Evolutionary conservation across 64 coral and sea anemone genomes (phyloP).

Genomic region (Porites australiensis): DNA sequence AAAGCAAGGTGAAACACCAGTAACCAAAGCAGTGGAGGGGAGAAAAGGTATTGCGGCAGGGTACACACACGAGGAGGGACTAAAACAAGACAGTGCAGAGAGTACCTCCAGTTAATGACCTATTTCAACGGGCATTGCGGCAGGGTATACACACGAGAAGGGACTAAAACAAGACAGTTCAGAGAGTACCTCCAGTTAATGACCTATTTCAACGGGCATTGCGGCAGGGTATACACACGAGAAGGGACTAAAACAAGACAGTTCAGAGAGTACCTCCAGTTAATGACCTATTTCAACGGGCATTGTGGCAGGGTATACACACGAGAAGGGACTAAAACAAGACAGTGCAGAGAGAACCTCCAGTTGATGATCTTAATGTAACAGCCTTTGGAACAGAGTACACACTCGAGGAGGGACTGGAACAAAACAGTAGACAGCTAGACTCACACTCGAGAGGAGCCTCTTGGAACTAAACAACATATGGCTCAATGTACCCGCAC

Average conservation of each 20-base stretch:
- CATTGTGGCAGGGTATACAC: slow-evolving; percentile 74
- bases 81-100: not conserved
- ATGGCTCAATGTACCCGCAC: not conserved
- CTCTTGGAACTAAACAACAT: not conserved
- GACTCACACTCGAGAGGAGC: slow-evolving; percentile 30
- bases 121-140: slow-evolving; percentile 31
- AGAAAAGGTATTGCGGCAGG: slow-evolving; percentile 79
- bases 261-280: not conserved
- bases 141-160: slow-evolving; percentile 76
- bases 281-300: slow-evolving; percentile 2
- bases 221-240: slow-evolving; percentile 84
- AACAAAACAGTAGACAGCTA: no score
- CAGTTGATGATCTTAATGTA: not conserved
- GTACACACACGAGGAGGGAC: slow-evolving; percentile 69
- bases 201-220: not conserved
- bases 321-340: slow-evolving; percentile 47
- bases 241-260: not conserved
- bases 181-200: not conserved
- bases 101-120: not conserved
- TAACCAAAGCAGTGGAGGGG: slow-evolving; percentile 78
- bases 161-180: not conserved
- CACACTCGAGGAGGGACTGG: slow-evolving; percentile 51
- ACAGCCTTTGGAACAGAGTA: slow-evolving; percentile 72
- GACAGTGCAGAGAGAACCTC: not conserved
- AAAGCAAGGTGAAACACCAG: slow-evolving; percentile 68